phyloP scores from a whole-genome alignment of 2,113 vertebrate species.

The Petaurus breviceps region DNA sequence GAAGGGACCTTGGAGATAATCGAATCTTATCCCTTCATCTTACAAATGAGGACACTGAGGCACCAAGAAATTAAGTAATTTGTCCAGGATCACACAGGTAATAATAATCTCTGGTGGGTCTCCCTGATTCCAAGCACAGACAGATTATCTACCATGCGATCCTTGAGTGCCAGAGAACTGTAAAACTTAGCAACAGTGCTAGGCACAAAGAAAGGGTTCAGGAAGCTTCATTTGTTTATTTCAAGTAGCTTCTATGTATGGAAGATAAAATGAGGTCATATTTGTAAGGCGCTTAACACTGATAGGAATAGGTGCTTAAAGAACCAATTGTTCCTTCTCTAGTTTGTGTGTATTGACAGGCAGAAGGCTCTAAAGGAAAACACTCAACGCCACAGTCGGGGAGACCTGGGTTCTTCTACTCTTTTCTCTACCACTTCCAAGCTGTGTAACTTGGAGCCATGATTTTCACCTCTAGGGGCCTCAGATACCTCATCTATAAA shows the following conservation, averaged over 20 bases:
- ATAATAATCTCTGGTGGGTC: too few species aligned
- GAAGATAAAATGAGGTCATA: too few species aligned
- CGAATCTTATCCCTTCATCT: too few species aligned
- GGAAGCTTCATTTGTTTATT: too few species aligned
- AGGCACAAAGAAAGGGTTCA: not conserved
- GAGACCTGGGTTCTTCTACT: conserved; percentile 35
- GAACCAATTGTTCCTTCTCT: not conserved
- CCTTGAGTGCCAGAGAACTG: not conserved
- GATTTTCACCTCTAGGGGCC: not conserved
- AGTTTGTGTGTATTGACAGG: not conserved
- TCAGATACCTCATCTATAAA: not conserved
- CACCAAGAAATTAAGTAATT: not conserved
- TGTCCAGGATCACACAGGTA: not conserved
- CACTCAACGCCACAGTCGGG: not conserved
- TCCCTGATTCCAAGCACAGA: not conserved
- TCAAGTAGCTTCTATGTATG: too few species aligned
- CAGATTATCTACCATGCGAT: not conserved
- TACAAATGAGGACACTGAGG: not conserved
- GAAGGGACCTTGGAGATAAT: too few species aligned
- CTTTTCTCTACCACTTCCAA: not conserved
- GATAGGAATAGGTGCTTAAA: not conserved
- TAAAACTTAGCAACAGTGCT: not conserved
- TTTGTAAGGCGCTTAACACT: not conserved
- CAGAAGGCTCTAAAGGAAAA: too few species aligned
- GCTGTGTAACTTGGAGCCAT: not conserved